Base-by-base conservation (phyloP, 2,797 vertebrate genomes). In the Poecilia gillii region DNA sequence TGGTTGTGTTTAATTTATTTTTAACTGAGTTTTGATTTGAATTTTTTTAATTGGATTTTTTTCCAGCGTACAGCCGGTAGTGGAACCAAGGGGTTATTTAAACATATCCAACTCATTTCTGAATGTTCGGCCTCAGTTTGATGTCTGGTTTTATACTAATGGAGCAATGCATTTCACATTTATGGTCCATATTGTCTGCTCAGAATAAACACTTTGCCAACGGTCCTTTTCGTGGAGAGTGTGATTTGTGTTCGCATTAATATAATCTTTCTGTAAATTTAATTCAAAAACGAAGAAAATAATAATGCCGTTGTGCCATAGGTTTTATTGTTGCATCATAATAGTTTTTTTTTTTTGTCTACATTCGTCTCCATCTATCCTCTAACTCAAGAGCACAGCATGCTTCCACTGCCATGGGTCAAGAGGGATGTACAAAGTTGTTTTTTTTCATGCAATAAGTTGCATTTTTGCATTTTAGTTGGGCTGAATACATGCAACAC, bases 201-300 rank as follows among this genome's bases (percentile, higher is more conserved):
- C 89, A 88, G 84, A 96, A 95, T 95, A 95, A 95, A 96, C 87
- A 81, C 68, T 87, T 92, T 94, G 88, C 76, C 84, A 91, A 79
- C 80, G 72, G 13, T 73, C 55, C 8, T 66, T 12, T 68, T 46
- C 59, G 11, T 84, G 25, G 39, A n/a, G 25, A 36, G 28, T 43
- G 23, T 70, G 68, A 45, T 45, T 71, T 71, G 18, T 43, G 11
- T 45, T 43, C 0, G 6, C 41, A 16, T 45, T 28, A 28, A 6
- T 16, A 23, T 51, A 23, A 51, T 3, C 6, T 23, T 51, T 51
- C 5, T 16, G 57, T 62, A 31, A 18, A 36, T 20, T 20, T 6
- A 36, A 25, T 12, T 25, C 1, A 43, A 41, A 68, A 41, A 41
- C 36, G 8, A 64, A 41, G 3, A 4, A 12, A 41, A 41, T 23